A percentile compares a stretch with the other conserved stretches of the same genome.
Conservation (phyloP, 2,797 vertebrate genomes). For the Spinus pinus region DNA sequence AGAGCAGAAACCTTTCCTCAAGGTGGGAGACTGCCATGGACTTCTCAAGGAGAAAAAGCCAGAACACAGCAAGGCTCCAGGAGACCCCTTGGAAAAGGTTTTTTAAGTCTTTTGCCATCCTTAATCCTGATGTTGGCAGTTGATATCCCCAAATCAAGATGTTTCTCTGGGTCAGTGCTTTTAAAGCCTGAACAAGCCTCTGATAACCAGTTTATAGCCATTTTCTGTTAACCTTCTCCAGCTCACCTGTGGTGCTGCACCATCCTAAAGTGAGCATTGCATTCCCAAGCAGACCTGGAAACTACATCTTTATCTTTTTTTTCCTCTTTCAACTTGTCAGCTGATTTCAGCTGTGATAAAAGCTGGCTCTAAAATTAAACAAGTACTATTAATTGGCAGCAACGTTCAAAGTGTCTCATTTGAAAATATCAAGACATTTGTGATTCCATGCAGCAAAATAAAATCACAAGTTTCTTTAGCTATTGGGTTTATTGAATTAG, state of each 20-base stretch:
- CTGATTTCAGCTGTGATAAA: background rate
- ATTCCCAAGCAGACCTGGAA: background rate
- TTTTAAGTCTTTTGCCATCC: background rate
- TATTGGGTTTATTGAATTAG: constrained; percentile 1
- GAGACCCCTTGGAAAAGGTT: background rate
- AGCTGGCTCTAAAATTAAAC: background rate
- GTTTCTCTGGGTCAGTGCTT: background rate
- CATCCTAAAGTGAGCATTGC: background rate
- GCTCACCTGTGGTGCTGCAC: rapidly evolving
- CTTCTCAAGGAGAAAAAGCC: background rate
- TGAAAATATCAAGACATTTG: background rate
- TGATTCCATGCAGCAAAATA: background rate
- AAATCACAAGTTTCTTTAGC: background rate
- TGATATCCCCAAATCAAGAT: background rate
- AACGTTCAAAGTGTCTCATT: background rate
- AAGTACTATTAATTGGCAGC: background rate
- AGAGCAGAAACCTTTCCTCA: background rate
- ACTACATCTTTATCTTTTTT: background rate
- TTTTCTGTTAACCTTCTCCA: background rate
- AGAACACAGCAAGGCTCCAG: background rate
- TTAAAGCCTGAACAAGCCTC: background rate
- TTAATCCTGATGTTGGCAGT: rapidly evolving
- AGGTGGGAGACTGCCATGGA: background rate
- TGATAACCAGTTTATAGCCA: background rate
- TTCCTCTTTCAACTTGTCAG: background rate